A percentile compares a stretch with the other conserved stretches of the same genome.
Evolutionary conservation across 2,888 invertebrate genomes (phyloP).

Genomic region (Trichopria drosophilae): DNA sequence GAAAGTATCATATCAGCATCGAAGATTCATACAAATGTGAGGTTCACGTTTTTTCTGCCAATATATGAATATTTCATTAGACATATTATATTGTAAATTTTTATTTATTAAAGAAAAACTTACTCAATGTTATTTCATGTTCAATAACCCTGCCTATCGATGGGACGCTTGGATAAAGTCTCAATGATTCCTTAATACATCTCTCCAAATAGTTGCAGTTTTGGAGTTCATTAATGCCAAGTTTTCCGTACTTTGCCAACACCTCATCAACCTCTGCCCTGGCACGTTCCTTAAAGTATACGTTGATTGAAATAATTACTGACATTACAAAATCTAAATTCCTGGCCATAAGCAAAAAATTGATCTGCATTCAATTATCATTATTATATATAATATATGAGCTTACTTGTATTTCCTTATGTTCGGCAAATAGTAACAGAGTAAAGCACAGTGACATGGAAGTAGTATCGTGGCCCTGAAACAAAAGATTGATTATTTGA

Average conservation of each 20-base stretch:
- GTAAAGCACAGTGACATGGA: slow-evolving; percentile 61
- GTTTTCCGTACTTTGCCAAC: slow-evolving; percentile 59
- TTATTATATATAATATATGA: neutral
- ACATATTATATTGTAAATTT: too few relatives aligned
- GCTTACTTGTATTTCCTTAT: slow-evolving; percentile 55
- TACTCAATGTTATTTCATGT: slow-evolving; percentile 59
- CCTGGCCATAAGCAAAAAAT: too few relatives aligned
- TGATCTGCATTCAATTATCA: too few relatives aligned
- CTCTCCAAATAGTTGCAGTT: slow-evolving; percentile 70
- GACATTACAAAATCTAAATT: too few relatives aligned
- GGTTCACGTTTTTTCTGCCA: too few relatives aligned
- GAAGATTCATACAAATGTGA: too few relatives aligned
- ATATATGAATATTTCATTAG: too few relatives aligned
- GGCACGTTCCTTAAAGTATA: slow-evolving; percentile 36
- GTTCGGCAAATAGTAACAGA: slow-evolving; percentile 61
- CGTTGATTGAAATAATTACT: too few relatives aligned
- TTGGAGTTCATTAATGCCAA: slow-evolving; percentile 63
- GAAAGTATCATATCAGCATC: too few relatives aligned
- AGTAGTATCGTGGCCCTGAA: slow-evolving; percentile 68
- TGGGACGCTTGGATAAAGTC: slow-evolving; percentile 71
- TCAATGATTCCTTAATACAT: slow-evolving; percentile 70
- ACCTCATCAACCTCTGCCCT: slow-evolving; percentile 52
- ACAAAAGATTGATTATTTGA: slow-evolving; percentile 29
- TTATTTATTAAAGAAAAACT: too few relatives aligned
- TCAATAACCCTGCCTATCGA: slow-evolving; percentile 65